Base-by-base conservation (phyloP, 2,113 vertebrate genomes). In the Uropsilus gracilis region DNA sequence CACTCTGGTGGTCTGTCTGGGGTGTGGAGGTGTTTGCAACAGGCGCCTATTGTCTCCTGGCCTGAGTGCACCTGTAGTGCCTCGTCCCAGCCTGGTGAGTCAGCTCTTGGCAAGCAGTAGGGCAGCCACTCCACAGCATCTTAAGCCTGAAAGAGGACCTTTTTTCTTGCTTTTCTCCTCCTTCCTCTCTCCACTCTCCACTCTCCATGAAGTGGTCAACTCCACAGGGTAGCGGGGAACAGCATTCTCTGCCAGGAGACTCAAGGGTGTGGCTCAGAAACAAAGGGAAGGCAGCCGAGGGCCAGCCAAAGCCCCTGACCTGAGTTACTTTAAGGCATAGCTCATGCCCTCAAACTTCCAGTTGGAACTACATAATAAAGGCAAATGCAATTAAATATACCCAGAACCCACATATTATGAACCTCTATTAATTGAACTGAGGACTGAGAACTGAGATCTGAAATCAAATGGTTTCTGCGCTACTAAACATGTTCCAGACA, bases 131-230 rank as follows among this genome's bases (percentile, higher is more conserved):
- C 93, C 93, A 96, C 55, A 78, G n/a, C 57, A 5, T 90, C 96
- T 93, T 76, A 48, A 93, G 91, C 50, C 90, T 97, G 95, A 97
- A 97, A 97, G 96, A 91, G 53, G 76, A 95, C 91, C 95, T 97
- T 97, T 97, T 96, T 97, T 96, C 95, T 91, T 7, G 0, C 34
- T 76, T 71, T 78, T 72, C 96, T 96, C 94, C 96, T 90, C 93
- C 96, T 95, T 93, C 92, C 94, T 91, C 89, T 85, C 92, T 90
- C 86, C 2, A 50, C 89, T 85, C 92, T 90, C 86, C 2, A 50
- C 83, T 84, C 96, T 90, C 93, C n/a, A 14, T 77, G 89, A 96
- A 97, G 96, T 96, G 95, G 95, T 94, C 97, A 91, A 95, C 97
- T 97, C 96, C 44, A n/a, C 83, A 77, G 92, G 89, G 82, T 89